Base-by-base conservation (phyloP, 2,113 vertebrate species). In the Gymnorhina tibicen region DNA sequence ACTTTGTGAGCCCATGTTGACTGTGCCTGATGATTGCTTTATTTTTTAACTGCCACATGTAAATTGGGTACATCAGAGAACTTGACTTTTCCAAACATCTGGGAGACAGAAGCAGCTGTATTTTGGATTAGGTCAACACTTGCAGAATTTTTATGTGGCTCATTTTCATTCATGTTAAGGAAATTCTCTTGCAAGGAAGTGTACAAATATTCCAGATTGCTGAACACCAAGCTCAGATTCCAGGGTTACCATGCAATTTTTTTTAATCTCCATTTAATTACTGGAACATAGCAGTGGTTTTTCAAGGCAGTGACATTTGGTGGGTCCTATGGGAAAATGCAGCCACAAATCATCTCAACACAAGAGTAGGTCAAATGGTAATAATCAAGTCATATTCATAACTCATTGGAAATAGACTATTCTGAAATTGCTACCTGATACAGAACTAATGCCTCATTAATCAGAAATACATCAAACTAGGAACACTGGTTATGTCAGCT, bases 391-490 rank as follows among this genome's bases (percentile, higher is more conserved):
- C 77, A 77, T 75, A 96, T 84, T 84, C 94, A 91, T 95, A 96
- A 96, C 74, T 94, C 95, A 91, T 79, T 85, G 74, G 81, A 73
- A 91, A 79, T 47, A 81, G 83, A 70, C 78, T 94, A 47, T 93
- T 96, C 93, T 63, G n/a, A 97, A 96, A 97, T 94, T 96, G 91
- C 85, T 95, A 89, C 92, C 93, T 97, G 91, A 94, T 96, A 93
- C n/a, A 93, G 94, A 97, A 95, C 82, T 96, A 97, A 97, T 94
- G 83, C 56, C 95, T 97, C 95, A 93, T 96, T 97, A 94, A 97
- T 97, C 93, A 92, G 77, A 95, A 95, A 77, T 69, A 67, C 93
- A 91, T 85, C 95, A 96, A n/a, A 69, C 47, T n/a, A 53, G 41
- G 87, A 86, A 87, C 81, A 52, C 64, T n/a, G 89, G 87, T 72